A percentile compares a stretch with the other conserved stretches of the same genome.
phyloP scores from a whole-genome alignment of 2,797 vertebrate species.

The Peromyscus aztecus region DNA sequence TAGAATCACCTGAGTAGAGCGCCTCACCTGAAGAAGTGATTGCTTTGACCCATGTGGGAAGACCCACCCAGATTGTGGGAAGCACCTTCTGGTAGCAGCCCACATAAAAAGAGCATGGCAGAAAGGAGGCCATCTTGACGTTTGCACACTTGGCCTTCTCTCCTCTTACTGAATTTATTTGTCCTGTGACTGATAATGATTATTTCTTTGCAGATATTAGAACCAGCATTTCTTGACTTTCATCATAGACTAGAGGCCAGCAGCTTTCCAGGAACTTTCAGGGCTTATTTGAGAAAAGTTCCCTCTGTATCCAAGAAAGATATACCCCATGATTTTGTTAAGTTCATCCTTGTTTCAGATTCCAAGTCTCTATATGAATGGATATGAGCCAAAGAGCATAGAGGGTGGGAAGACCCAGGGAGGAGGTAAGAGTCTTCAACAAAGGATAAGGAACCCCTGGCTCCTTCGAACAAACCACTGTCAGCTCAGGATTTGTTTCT shows the following conservation, averaged over 20 bases:
- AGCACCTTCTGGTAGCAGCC: background rate
- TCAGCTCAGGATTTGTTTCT: background rate
- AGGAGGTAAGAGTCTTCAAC: background rate
- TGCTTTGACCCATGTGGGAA: background rate
- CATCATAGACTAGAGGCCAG: background rate
- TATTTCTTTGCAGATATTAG: background rate
- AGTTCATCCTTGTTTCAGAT: background rate
- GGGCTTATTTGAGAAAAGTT: background rate
- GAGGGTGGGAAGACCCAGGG: background rate
- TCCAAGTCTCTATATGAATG: background rate
- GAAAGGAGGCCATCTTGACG: background rate
- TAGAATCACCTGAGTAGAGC: background rate
- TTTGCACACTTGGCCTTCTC: background rate
- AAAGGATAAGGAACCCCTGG: background rate
- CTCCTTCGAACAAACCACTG: background rate
- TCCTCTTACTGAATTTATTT: background rate
- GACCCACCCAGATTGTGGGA: background rate
- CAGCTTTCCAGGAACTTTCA: background rate
- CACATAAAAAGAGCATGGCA: background rate
- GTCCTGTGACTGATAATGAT: background rate
- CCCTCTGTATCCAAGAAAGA: background rate
- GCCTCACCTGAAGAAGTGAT: background rate
- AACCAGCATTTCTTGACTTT: background rate
- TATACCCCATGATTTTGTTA: background rate
- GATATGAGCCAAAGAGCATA: background rate